Percentiles rank a stretch among this genome's conserved stretches.
Conservation (phyloP, 2,888 invertebrate species). For the Drosophila percnosoma region DNA sequence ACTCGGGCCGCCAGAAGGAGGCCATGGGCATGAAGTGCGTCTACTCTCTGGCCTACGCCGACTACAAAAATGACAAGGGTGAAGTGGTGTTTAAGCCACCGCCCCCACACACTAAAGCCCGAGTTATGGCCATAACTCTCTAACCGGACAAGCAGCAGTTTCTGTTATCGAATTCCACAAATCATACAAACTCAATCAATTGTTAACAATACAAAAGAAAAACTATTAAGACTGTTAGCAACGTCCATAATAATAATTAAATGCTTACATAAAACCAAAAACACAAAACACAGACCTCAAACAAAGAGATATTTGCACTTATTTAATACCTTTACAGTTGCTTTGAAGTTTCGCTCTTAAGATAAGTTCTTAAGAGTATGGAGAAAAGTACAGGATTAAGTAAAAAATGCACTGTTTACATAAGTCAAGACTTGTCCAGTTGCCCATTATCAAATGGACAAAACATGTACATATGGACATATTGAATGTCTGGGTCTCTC, state of each 20-base stretch:
- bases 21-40: conserved; percentile 61
- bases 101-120: conserved; percentile 42
- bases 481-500: neutral
- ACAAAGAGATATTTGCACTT: too few relatives aligned
- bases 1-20: conserved; percentile 60
- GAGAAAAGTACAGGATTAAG: too few relatives aligned
- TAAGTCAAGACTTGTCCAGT: conserved; percentile 3
- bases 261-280: neutral
- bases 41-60: conserved; percentile 46
- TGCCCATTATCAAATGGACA: conserved; percentile 24
- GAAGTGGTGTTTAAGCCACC: conserved; percentile 56
- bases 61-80: conserved; percentile 54
- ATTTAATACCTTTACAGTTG: too few relatives aligned
- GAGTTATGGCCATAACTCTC: conserved; percentile 21
- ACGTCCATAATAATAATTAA: neutral
- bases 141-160: neutral
- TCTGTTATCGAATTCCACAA: neutral
- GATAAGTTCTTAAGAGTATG: neutral
- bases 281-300: neutral
- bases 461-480: neutral
- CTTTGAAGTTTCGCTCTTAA: neutral
- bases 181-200: neutral
- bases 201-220: neutral
- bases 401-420: neutral
- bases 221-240: too few relatives aligned